Base-by-base conservation (phyloP, 2,797 vertebrate genomes). In the Cirrhinus mrigala region DNA sequence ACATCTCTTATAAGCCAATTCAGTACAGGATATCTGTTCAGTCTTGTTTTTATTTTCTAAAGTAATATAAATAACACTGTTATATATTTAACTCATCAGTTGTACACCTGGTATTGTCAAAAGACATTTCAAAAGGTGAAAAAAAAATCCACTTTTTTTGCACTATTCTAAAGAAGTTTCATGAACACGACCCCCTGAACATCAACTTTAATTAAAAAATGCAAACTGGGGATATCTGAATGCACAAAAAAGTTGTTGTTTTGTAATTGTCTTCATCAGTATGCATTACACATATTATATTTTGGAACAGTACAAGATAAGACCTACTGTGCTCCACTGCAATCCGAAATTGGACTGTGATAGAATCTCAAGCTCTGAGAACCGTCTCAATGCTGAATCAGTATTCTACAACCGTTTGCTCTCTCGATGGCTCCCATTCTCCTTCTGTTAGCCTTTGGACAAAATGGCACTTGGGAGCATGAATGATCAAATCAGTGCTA, bases 401-500 rank as follows among this genome's bases (percentile, higher is more conserved):
- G 77, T 69, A 75, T 89, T 86, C 84, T 66, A 69, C 20, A 79
- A 66, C 66, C 20, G 20, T 27, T 37, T 81, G n/a, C 56, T 84
- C 56, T 84, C 64, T 84, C 83, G 22, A 83, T 83, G 77, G 73
- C 77, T 87, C 82, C 79, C 70, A 56, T 71, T 86, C 70, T 68
- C 52, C 22, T 87, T 64, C 70, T 71, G n/a, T 37, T 81, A 71
- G 56, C 83, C 84, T 75, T 22, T 82, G 85, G 68, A 86, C 64
- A 87, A 82, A 87, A 89, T 56, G 58, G 33, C 44, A 84, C 58
- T 56, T 18, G 3, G 69, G 68, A 56, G 46, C 29, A 84, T 33
- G 78, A 66, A 54, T 85, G 79, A 84, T 86, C 20, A 68, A 86
- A 80, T 89, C 78, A 79, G 52, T 16, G 11, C 16, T 87, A 86